Evolutionary conservation across 2,113 vertebrate species (phyloP).

Genomic region (Axis porcinus): DNA sequence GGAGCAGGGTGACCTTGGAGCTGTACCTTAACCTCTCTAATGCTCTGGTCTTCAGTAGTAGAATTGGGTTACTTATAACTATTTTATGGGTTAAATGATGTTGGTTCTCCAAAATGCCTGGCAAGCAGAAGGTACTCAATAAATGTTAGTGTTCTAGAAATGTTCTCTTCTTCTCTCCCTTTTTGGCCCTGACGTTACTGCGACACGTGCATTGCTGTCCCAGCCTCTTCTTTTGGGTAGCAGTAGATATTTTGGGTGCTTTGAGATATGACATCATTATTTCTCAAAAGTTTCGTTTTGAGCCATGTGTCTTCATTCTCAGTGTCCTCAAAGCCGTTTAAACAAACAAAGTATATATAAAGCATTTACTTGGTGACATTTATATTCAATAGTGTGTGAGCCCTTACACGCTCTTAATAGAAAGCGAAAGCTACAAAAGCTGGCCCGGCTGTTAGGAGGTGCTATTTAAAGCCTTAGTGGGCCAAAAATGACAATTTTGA

Average conservation of each 20-base stretch:
- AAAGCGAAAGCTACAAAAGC: neutral
- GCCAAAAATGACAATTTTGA: conserved; percentile 47
- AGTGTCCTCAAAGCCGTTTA: conserved; percentile 15
- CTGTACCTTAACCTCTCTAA: neutral
- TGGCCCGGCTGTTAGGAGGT: neutral
- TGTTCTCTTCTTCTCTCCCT: neutral
- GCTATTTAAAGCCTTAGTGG: conserved; percentile 47
- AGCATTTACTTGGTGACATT: conserved; percentile 38
- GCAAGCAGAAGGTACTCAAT: neutral
- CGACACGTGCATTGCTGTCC: neutral
- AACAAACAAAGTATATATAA: conserved; percentile 38
- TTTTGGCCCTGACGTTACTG: neutral
- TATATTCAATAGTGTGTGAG: conserved; percentile 23
- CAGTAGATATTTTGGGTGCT: neutral
- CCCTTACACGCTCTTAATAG: conserved; percentile 31
- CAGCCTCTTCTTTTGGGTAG: neutral
- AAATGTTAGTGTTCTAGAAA: neutral
- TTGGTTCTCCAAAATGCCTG: neutral
- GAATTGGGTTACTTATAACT: neutral
- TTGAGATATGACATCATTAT: neutral
- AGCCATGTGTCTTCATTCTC: conserved; percentile 15
- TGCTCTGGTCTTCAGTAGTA: neutral
- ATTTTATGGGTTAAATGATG: neutral
- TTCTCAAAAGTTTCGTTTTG: conserved; percentile 35
- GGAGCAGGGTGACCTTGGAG: neutral